A percentile compares a stretch with the other conserved stretches of the same genome.
These are phyloP conservation scores for Diarsia dahlii DNA, from an alignment of 2,888 invertebrate species.

Conservation along the genomic window DNA sequence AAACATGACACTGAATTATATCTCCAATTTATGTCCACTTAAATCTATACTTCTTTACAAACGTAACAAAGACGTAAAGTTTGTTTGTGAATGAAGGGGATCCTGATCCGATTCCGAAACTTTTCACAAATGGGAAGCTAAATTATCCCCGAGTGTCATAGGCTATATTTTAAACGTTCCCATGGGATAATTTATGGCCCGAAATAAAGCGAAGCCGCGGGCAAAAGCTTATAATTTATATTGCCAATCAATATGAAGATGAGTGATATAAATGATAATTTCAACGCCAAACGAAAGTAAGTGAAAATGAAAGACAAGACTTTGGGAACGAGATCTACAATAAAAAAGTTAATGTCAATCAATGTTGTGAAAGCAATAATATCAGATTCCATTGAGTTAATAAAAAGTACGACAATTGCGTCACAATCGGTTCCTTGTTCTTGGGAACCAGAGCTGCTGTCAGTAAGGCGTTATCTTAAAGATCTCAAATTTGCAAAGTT, in stretches of 20 bases:
- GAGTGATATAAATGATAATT: slow-evolving; percentile 37
- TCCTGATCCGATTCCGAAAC: background rate
- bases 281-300: slow-evolving; percentile 53
- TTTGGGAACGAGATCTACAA: slow-evolving; percentile 49
- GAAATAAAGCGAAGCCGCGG: background rate
- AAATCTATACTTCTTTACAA: background rate
- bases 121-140: background rate
- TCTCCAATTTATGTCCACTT: background rate
- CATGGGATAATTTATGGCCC: background rate
- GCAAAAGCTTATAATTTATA: background rate
- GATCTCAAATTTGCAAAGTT: slow-evolving; percentile 33
- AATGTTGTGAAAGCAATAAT: slow-evolving; percentile 63
- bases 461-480: slow-evolving; percentile 40
- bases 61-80: background rate
- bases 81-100: background rate
- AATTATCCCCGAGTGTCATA: background rate
- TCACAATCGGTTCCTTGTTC: slow-evolving; percentile 55
- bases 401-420: slow-evolving; percentile 64
- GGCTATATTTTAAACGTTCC: background rate
- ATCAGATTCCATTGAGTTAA: slow-evolving; percentile 56
- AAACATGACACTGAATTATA: slow-evolving; percentile 11
- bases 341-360: slow-evolving; percentile 63
- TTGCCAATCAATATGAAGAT: slow-evolving; percentile 35
- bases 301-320: slow-evolving; percentile 57
- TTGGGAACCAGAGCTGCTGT: slow-evolving; percentile 56